Conservation (phyloP, 1,140 invertebrate genomes). For the Drosophila sturtevanti region DNA sequence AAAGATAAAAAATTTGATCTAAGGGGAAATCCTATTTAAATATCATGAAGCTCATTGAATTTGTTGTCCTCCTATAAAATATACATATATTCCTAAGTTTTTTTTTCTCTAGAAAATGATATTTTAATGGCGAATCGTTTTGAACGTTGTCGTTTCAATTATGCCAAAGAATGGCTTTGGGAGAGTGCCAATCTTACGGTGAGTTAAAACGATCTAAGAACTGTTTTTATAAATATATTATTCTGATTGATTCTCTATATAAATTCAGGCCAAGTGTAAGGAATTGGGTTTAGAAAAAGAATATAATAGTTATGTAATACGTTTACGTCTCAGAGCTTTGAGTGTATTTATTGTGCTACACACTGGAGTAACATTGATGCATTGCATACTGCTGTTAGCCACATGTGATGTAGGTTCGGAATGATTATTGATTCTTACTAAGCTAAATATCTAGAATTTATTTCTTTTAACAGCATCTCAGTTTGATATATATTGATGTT, state of each 20-base stretch:
- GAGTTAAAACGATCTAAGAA: neutral
- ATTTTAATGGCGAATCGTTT: neutral
- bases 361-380: neutral
- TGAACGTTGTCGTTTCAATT: conserved; percentile 15
- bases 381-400: neutral
- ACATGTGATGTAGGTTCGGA: conserved; percentile 7
- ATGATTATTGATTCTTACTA: neutral
- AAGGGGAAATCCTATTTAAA: too few species aligned
- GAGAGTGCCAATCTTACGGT: neutral
- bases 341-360: conserved; percentile 35
- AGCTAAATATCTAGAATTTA: neutral
- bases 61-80: too few species aligned
- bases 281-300: conserved; percentile 42
- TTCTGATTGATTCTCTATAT: too few species aligned
- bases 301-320: conserved; percentile 34
- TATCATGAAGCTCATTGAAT: too few species aligned
- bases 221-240: too few species aligned
- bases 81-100: too few species aligned
- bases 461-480: neutral
- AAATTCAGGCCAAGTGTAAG: conserved; percentile 35
- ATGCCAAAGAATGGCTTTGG: conserved; percentile 15
- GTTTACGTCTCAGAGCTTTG: conserved; percentile 34
- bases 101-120: too few species aligned
- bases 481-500: conserved; percentile 58
- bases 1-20: too few species aligned